A percentile compares a stretch with the other conserved stretches of the same genome.
Evolutionary conservation across 2,113 vertebrate genomes (phyloP).

Genomic region (Pseudolaguvia tuberculata): DNA sequence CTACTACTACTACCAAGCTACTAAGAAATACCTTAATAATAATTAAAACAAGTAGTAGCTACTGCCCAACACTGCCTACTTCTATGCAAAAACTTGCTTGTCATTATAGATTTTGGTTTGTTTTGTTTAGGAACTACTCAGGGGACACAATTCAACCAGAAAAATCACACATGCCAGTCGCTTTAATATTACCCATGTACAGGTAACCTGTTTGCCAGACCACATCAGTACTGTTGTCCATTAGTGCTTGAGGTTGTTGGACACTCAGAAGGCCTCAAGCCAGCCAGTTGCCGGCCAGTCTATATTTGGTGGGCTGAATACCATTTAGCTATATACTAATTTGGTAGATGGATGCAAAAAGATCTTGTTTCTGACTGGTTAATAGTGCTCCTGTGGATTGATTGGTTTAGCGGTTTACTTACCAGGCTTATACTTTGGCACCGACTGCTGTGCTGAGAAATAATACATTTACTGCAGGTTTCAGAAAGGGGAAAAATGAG

Average conservation of each 20-base stretch:
- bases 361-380: conserved; percentile 6
- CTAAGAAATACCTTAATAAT: too few species aligned
- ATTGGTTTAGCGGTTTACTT: background rate
- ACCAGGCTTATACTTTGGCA: conserved; percentile 13
- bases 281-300: conserved; percentile 8
- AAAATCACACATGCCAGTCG: background rate
- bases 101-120: background rate
- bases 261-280: conserved; percentile 48
- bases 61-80: background rate
- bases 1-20: too few species aligned
- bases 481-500: conserved; percentile 7
- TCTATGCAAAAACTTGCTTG: background rate
- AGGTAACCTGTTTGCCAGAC: conserved; percentile 38
- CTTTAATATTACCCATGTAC: conserved; percentile 12
- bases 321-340: conserved; percentile 12
- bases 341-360: background rate
- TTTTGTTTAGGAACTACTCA: background rate
- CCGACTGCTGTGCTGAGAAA: background rate
- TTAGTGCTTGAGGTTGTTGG: conserved; percentile 51
- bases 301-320: conserved; percentile 8
- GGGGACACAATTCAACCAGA: background rate
- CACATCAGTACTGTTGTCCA: conserved; percentile 43
- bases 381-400: conserved; percentile 8
- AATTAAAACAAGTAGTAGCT: too few species aligned
- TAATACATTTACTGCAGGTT: conserved; percentile 18